These are phyloP conservation scores for Spilogale gracilis DNA, from an alignment of 2,113 vertebrate genomes.

Conservation along the genomic window DNA sequence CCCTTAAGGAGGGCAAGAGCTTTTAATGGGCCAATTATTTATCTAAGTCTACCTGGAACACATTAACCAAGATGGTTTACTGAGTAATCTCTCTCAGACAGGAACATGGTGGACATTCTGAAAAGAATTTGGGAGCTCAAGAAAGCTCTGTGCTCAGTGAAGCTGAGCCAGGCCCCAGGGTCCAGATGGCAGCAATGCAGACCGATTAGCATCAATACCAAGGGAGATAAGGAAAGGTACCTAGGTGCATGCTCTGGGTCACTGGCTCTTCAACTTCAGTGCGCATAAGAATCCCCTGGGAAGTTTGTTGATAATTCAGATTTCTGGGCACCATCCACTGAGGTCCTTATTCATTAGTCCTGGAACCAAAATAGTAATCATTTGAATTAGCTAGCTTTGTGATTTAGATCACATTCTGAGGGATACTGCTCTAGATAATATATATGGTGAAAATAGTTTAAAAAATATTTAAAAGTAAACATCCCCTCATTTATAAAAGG, in stretches of 20 bases:
- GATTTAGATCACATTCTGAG: not conserved
- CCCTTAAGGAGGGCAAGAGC: not conserved
- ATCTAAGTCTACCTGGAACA: constrained; percentile 43
- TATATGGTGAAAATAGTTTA: constrained; percentile 24
- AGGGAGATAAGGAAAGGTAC: constrained; percentile 44
- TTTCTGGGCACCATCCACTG: not conserved
- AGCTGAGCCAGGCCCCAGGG: constrained; percentile 2
- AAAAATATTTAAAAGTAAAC: not conserved
- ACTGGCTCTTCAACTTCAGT: constrained; percentile 5
- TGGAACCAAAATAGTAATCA: not conserved
- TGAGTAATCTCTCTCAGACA: constrained; percentile 69
- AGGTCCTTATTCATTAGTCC: not conserved
- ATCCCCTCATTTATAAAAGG: not conserved
- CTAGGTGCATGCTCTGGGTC: not conserved
- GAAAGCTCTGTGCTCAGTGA: constrained; percentile 65
- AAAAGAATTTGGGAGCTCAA: constrained; percentile 14
- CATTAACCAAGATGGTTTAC: constrained; percentile 67
- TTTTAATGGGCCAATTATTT: constrained; percentile 58
- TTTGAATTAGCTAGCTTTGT: not conserved
- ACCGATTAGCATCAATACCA: constrained; percentile 41
- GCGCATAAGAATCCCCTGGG: not conserved
- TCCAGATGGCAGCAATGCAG: not conserved
- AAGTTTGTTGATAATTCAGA: not conserved
- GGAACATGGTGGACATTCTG: not conserved
- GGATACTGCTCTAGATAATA: not conserved